Evolutionary conservation across 2,888 invertebrate genomes (phyloP).

Genomic region (Allygus modestus): DNA sequence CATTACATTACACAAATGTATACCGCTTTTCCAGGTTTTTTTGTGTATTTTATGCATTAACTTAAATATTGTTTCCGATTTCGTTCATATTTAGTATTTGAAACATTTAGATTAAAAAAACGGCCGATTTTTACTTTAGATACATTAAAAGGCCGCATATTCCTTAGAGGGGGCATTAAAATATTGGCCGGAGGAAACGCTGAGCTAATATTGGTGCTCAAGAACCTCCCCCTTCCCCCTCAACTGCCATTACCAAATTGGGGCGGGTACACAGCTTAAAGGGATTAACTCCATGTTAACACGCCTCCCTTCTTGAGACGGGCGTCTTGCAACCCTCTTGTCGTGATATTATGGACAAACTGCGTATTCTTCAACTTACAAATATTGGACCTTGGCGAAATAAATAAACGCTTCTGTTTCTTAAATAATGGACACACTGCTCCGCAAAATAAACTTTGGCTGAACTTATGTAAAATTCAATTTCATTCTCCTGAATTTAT

Average conservation of each 20-base stretch:
- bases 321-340: constrained; percentile 1
- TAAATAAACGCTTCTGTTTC: no score
- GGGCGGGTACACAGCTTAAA: constrained; percentile 47
- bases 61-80: no score
- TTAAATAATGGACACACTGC: no score
- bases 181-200: constrained; percentile 13
- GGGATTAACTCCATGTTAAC: constrained; percentile 41
- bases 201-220: constrained; percentile 48
- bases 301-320: constrained; percentile 30
- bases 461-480: no score
- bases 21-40: no score
- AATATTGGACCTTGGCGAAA: neutral
- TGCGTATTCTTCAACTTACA: neutral
- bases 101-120: no score
- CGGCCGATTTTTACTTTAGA: no score
- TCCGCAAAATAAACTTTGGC: no score
- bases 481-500: no score
- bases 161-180: neutral
- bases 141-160: neutral
- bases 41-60: no score
- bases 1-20: no score
- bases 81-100: no score
- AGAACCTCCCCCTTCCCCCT: neutral
- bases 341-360: neutral
- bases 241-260: constrained; percentile 41